Conservation (phyloP, 2,797 vertebrate species). For the Steatocranus sp. region DNA sequence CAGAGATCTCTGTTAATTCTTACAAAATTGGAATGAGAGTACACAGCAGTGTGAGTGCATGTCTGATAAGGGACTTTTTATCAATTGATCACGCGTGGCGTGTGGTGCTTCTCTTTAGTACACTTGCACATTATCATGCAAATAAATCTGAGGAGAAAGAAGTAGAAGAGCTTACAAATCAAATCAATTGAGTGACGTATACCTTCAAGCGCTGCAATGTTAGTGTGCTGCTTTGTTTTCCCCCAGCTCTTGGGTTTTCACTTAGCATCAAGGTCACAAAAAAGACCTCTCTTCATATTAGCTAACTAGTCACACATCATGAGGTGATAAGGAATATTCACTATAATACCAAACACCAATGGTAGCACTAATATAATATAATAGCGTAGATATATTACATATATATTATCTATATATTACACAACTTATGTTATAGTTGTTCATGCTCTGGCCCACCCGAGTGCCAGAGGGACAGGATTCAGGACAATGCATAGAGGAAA, state of each 20-base stretch:
- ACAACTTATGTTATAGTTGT: not conserved
- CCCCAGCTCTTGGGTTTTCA: slow-evolving; percentile 27
- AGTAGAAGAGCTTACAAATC: not conserved
- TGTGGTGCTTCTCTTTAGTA: not conserved
- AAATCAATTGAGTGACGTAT: not conserved
- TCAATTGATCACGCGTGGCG: not conserved
- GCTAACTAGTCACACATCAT: slow-evolving; percentile 52
- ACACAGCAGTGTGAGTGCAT: not conserved
- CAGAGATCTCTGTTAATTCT: slow-evolving; percentile 1
- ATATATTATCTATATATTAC: not conserved
- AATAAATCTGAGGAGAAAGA: not conserved
- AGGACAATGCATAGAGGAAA: slow-evolving; percentile 6
- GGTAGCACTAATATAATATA: not conserved
- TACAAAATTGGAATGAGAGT: slow-evolving; percentile 3
- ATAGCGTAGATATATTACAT: not conserved
- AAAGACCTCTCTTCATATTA: slow-evolving; percentile 38
- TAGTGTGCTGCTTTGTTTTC: slow-evolving; percentile 69
- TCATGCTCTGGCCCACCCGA: not conserved
- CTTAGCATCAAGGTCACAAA: slow-evolving; percentile 36
- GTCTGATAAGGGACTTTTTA: not conserved
- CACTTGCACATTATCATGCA: not conserved
- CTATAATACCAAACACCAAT: not conserved
- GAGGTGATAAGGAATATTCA: not conserved
- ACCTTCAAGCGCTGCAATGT: slow-evolving; percentile 41
- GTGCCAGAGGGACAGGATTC: not conserved